phyloP scores from a whole-genome alignment of 2,797 vertebrate species.

The Myotis planiceps region DNA sequence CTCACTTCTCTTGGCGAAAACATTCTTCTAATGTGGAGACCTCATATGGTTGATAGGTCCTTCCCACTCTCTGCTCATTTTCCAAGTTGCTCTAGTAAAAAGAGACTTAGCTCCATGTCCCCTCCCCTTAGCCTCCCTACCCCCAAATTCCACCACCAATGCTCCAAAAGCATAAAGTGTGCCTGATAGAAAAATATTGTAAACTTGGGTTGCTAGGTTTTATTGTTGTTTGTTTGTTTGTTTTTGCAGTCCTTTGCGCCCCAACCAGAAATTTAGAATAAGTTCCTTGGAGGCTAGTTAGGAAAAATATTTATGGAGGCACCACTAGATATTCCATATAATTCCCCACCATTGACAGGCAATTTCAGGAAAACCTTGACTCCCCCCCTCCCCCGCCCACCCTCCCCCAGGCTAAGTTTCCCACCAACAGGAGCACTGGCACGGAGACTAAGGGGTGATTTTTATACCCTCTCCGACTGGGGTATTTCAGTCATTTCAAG shows the following conservation, averaged over 20 bases:
- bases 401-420: background rate
- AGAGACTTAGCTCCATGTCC: background rate
- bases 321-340: background rate
- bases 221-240: background rate
- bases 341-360: background rate
- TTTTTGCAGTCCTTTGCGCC: background rate
- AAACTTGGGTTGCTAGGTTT: background rate
- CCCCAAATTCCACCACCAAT: rapidly evolving
- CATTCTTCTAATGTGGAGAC: background rate
- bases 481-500: background rate
- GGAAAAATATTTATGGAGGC: background rate
- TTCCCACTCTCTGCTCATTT: background rate
- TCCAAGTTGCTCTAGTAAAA: background rate
- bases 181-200: background rate
- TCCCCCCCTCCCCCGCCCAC: background rate
- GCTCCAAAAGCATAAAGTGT: background rate
- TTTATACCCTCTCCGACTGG: background rate
- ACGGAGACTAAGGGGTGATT: background rate
- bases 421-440: background rate
- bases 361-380: background rate
- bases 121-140: background rate
- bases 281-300: background rate
- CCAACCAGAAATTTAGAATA: background rate
- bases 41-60: background rate
- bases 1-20: background rate